Evolutionary conservation across 2,888 invertebrate genomes (phyloP), one percentile per base, ranked within the genome.

Genomic region (Trachelus troglodyta): DNA sequence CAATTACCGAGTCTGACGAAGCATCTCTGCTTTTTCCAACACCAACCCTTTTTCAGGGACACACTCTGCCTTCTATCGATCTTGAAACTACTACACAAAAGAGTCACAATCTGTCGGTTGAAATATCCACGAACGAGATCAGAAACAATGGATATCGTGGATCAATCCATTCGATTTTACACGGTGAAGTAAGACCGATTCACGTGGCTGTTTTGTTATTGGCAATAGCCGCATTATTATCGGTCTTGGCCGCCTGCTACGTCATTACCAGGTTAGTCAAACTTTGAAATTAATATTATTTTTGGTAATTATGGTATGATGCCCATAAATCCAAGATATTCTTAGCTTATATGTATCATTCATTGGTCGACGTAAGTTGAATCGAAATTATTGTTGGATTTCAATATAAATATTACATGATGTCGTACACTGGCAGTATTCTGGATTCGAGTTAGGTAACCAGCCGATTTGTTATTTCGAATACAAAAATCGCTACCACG

Each of bases 241-340:
- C 89, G 37, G 88, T 89, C 15, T 83, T 89, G 40, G 89, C 86
- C 15, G 89, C 89, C 12, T 88, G 87, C 80, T 89, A 89, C 85
- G 89, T 89, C 76, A 85, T 89, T 80, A 88, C 88, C 69, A 89
- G 89, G 88, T 89, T 69, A 74, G 80, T 75, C n/a, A 30, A 35
- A 34, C 75, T 33, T 73, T 77, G 23, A 56, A 56, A 56, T 56
- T 56, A 56, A 23, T 56, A 56, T 56, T 4, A 23, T 23, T 56
- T 23, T 23, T 23, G 56, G 2, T 56, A 23, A 56, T 56, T 23
- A 56, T 9, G 2, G 2, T 56, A 15, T 9, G 6, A 40, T 9
- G 40, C 15, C 40, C 23, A 40, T 40, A 56, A 23, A 56, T 23
- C 9, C 56, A 56, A 9, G 23, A 56, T 23, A 56, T 56, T 56